Conservation (phyloP, 2,113 vertebrate species). For the Tragelaphus strepsiceros region DNA sequence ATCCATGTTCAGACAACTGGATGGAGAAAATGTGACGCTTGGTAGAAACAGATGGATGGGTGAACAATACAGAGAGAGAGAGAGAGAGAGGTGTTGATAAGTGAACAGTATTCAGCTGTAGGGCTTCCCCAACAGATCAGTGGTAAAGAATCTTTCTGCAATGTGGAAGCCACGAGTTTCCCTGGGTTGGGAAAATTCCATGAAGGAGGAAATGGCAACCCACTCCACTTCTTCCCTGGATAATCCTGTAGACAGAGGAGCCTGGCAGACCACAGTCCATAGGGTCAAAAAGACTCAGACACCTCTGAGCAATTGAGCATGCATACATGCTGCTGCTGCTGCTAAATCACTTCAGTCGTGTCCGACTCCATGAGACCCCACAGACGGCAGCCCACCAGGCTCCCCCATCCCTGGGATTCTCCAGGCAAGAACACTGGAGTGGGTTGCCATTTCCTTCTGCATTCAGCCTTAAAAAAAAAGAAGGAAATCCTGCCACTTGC, state of each 20-base stretch:
- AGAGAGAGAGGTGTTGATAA: not conserved
- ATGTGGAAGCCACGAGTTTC: rapidly evolving
- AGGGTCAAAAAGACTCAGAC: not conserved
- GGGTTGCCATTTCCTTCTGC: no score
- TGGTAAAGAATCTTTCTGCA: not conserved
- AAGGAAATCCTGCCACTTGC: not conserved
- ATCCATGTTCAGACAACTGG: not conserved
- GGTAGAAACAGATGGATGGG: not conserved
- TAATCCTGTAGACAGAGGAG: not conserved
- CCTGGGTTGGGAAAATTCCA: not conserved
- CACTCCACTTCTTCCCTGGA: not conserved
- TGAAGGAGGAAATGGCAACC: not conserved
- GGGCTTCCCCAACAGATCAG: not conserved
- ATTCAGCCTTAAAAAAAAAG: no score
- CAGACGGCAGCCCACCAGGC: no score
- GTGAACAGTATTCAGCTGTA: not conserved
- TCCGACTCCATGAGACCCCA: no score
- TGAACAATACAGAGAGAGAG: no score
- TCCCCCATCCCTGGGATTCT: no score
- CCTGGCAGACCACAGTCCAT: not conserved
- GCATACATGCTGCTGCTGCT: no score
- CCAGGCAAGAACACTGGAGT: no score
- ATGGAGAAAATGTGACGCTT: not conserved
- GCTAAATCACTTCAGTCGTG: no score
- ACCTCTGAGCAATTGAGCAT: not conserved